A percentile compares a stretch with the other conserved stretches of the same genome.
Conservation (phyloP, 2,888 invertebrate species). For the Lingula anatina region DNA sequence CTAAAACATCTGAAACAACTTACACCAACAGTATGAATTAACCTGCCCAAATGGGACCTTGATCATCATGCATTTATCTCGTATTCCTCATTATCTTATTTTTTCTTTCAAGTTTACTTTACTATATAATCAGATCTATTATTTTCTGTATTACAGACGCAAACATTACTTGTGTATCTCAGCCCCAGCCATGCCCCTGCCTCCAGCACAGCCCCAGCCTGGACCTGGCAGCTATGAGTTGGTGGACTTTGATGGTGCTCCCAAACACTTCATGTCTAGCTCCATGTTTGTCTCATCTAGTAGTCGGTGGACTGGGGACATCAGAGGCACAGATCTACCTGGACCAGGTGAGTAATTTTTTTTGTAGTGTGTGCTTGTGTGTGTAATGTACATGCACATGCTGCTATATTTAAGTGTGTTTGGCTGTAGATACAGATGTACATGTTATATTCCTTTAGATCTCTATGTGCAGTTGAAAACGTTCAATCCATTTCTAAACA, state of each 20-base stretch:
- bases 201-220: constrained; percentile 37
- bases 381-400: not conserved
- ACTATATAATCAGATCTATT: too few relatives aligned
- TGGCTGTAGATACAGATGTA: too few relatives aligned
- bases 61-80: too few relatives aligned
- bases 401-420: too few relatives aligned
- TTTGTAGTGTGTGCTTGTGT: not conserved
- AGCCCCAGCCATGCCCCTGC: constrained; percentile 50
- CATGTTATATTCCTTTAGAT: too few relatives aligned
- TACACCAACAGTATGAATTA: too few relatives aligned
- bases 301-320: constrained; percentile 38
- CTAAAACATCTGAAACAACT: too few relatives aligned
- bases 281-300: constrained; percentile 49
- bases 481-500: too few relatives aligned
- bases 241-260: constrained; percentile 38
- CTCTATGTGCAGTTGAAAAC: too few relatives aligned
- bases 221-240: constrained; percentile 48
- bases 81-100: too few relatives aligned
- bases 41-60: too few relatives aligned
- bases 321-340: constrained; percentile 29
- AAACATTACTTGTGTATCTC: constrained; percentile 52
- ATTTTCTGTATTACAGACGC: constrained; percentile 41
- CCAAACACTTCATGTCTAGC: constrained; percentile 49
- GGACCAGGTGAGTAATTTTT: constrained; percentile 36
- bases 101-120: too few relatives aligned